These are phyloP conservation scores for Prionace glauca DNA, from an alignment of 2,797 vertebrate species.

Conservation along the genomic window DNA sequence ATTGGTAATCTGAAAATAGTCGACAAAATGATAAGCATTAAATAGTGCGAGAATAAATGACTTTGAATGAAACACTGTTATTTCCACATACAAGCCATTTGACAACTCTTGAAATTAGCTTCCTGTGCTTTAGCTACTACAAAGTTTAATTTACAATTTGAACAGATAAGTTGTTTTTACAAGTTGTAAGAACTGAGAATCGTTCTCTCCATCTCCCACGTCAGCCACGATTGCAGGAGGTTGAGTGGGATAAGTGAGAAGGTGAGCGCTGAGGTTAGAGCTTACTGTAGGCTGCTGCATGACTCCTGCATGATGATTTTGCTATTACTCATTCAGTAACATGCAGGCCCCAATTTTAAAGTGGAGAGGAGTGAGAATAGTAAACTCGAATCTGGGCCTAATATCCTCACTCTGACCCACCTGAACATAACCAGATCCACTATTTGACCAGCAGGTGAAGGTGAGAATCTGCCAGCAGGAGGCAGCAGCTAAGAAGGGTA, in stretches of 20 bases:
- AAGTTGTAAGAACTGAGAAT: neutral
- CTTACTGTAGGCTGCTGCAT: neutral
- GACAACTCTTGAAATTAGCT: neutral
- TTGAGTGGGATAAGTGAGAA: constrained; percentile 4
- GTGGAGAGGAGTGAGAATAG: neutral
- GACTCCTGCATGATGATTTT: neutral
- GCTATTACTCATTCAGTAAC: neutral
- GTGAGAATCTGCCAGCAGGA: neutral
- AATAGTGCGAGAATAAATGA: neutral
- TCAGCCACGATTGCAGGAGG: neutral
- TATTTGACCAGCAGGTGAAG: neutral
- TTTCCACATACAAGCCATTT: neutral
- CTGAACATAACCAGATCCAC: neutral
- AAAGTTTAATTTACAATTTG: neutral
- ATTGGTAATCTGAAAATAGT: neutral
- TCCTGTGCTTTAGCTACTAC: neutral
- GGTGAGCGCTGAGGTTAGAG: neutral
- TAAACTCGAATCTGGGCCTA: neutral
- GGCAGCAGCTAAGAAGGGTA: neutral
- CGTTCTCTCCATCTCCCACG: neutral
- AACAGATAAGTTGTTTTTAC: neutral
- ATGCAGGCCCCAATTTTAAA: neutral
- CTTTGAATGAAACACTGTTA: neutral
- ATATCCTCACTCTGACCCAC: neutral
- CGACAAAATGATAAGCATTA: neutral